Evolutionary conservation across 2,797 vertebrate genomes (phyloP).

Genomic region (Vipera ursinii): DNA sequence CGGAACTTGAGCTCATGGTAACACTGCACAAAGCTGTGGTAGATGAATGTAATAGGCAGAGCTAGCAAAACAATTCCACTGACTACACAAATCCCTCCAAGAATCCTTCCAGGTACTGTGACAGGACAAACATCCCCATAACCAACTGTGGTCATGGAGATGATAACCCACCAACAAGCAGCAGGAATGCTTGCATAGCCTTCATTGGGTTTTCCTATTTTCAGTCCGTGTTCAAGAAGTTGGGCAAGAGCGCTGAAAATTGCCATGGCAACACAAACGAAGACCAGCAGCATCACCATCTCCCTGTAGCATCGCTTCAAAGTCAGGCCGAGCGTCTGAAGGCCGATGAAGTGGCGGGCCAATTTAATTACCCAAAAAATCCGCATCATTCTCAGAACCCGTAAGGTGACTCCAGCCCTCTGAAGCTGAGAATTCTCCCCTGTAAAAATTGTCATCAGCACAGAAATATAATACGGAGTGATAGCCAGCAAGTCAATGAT

Average conservation of each 20-base stretch:
- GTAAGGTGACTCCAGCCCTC: conserved; percentile 90
- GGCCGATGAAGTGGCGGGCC: conserved; percentile 95
- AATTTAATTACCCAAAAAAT: conserved; percentile 99
- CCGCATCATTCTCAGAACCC: conserved; percentile 97
- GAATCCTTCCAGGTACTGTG: conserved; percentile 91
- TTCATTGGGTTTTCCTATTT: conserved; percentile 87
- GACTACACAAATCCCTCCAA: conserved; percentile 97
- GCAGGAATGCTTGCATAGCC: conserved; percentile 98
- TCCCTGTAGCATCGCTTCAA: conserved; percentile 95
- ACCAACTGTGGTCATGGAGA: conserved; percentile 99
- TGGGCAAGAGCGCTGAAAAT: conserved; percentile 98
- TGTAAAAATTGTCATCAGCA: conserved; percentile 88
- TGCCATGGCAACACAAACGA: conserved; percentile 98
- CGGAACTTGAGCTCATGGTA: conserved; percentile 96
- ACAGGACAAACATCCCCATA: conserved; percentile 98
- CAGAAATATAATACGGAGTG: conserved; percentile 95
- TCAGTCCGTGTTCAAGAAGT: conserved; percentile 94
- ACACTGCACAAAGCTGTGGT: conserved; percentile 99
- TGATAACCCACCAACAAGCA: conserved; percentile 99
- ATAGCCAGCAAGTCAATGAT: conserved; percentile 97
- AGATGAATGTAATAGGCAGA: conserved; percentile 98
- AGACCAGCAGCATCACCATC: conserved; percentile 98
- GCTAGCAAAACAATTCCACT: conserved; percentile 96
- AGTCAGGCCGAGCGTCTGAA: conserved; percentile 96
- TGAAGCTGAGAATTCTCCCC: conserved; percentile 93